Base-by-base conservation (phyloP, 2,113 vertebrate species). In the Centropristis striata region DNA sequence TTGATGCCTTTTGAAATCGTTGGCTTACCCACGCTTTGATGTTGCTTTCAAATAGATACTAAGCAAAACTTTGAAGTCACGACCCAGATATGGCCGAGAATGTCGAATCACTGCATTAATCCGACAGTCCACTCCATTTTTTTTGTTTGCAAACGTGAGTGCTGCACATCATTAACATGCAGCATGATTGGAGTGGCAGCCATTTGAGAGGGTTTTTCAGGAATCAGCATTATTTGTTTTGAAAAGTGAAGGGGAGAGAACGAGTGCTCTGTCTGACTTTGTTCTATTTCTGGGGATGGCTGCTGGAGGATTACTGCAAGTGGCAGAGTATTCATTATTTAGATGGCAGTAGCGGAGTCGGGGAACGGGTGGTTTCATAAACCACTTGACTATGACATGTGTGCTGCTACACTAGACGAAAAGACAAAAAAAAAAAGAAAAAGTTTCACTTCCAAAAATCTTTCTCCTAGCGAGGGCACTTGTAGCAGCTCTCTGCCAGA, bases 241-340 rank as follows among this genome's bases (percentile, higher is more conserved):
- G 87, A 86, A 86, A 90, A 91, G 85, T 88, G 86, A 88, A 80
- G 61, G 69, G 76, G 57, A 72, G 71, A 75, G 85, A 84, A 85
- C 27, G 68, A 78, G 79, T 58, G 82, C 81, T 77, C 74, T 65
- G 87, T 88, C 80, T 89, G 80, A 84, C 92, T 89, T 86, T 92
- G 88, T 92, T 92, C 90, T 94, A 92, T 94, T 94, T 92, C 86
- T 90, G 92, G 90, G 68, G 71, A 85, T 59, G 79, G 90, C 90
- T 72, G 57, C 67, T 80, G 77, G 70, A 74, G 55, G 59, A 89
- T 76, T 91, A 82, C 55, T 77, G 85, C 57, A 86, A 92, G 89
- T 92, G 89, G 78, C 92, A 85, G 88, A 80, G 80, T 88, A 87
- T 95, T 93, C 87, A 92, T 95, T 94, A 88, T 95, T 95, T 92